Evolutionary conservation across 1,140 invertebrate species (phyloP), one percentile per base, ranked within the genome.

Genomic region (Procambarus virginalis): DNA sequence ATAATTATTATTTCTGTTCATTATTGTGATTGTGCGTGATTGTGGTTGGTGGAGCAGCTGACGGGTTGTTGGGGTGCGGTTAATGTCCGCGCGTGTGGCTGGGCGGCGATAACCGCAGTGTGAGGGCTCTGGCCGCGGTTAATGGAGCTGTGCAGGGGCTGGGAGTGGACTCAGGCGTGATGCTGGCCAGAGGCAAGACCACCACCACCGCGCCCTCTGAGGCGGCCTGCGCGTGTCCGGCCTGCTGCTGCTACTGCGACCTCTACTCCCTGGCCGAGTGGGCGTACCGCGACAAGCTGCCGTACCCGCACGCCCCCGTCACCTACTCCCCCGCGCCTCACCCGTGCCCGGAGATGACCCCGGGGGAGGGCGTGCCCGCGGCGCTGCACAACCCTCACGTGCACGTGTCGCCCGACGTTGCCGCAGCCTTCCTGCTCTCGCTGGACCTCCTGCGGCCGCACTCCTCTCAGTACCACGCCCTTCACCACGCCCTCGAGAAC

Each of bases 401-500:
- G 58, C n/a, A 81, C 20, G 9, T 81, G 20, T 68, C 58, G 3
- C 68, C 73, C 51, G 85, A 87, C 45, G 75, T 87, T 34, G 78
- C 85, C 45, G 20, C 77, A 17, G 85, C 85, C 45, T 87, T 87
- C 85, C 77, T 87, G 12, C 60, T 87, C 34, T 87, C 85, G n/a
- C 64, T 87, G 34, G 85, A 87, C 64, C 85, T 87, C 14, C 85
- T 87, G 45, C 77, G 78, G 4, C 64, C 77, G 6, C 78, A 77
- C n/a, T 78, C n/a, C n/a, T 78, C 77, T 8, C 85, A 87, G 46
- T 75, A 80, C 45, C 77, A 70, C 20, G 84, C 55, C n/a, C 55
- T 76, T 45, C 83, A 68, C 60, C 83, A 75, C 55, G 68, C 83
- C 48, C 70, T 84, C 3, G 68, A 82, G n/a, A 46, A 58, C 10